Evolutionary conservation across 2,113 vertebrate species (phyloP).

Genomic region (Trichechus manatus): DNA sequence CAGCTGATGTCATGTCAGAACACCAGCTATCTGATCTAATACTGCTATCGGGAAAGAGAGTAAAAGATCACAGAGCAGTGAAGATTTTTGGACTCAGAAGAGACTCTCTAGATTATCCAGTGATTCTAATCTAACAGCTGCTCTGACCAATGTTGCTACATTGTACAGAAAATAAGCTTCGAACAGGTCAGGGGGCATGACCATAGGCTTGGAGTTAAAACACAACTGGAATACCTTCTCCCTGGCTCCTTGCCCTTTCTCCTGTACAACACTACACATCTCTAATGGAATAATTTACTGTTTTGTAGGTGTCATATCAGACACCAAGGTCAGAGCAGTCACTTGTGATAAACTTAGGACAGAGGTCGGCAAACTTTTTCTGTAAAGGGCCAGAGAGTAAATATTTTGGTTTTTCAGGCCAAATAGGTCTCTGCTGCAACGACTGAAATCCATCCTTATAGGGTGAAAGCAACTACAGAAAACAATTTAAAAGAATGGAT

Average conservation of each 20-base stretch:
- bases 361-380: background rate
- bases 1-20: background rate
- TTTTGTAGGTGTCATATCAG: background rate
- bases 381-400: background rate
- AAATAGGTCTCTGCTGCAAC: background rate
- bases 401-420: background rate
- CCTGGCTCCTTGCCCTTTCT: background rate
- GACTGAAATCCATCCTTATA: background rate
- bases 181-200: background rate
- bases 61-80: background rate
- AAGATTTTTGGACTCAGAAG: background rate
- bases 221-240: background rate
- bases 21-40: background rate
- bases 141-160: background rate
- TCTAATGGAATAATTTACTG: background rate
- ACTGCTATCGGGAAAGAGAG: background rate
- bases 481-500: background rate
- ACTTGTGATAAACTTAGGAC: background rate
- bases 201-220: background rate
- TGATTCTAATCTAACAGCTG: background rate
- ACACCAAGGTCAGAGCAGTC: constrained; percentile 27
- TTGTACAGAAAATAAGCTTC: constrained; percentile 28
- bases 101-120: background rate
- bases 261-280: background rate
- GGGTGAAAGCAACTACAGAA: background rate